Base-by-base conservation (phyloP, 2,113 vertebrate genomes). In the Sorex araneus region DNA sequence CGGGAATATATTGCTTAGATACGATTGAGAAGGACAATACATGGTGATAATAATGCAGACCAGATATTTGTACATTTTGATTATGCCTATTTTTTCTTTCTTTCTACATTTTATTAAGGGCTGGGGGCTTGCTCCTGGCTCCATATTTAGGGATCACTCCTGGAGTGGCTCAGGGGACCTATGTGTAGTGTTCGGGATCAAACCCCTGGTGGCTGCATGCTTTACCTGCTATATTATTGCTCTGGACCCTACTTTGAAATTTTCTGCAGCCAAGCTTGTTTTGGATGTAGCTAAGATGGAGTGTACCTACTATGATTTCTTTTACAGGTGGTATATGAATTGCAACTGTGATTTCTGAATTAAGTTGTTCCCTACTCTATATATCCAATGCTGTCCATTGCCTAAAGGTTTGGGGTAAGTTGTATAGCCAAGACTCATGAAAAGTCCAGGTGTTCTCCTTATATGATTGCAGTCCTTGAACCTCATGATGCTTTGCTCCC, bases 251-350 rank as follows among this genome's bases (percentile, higher is more conserved):
- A 2, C 21, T 7, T 60, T 60, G 57, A 92, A 50, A 27, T 21
- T 82, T 66, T 50, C 28, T 47, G 25, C 2, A 81, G 45, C 19
- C 30, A 73, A 57, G 66, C 3, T 27, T 15, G 66, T 34, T 7
- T 9, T 60, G 1, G 15, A 40, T 21, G 63, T 1, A 12, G 11
- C 1, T n/a, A 10, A 34, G 10, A 19, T 34, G 3, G 21, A 2
- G 4, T 21, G 3, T 7, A 25, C 8, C 18, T 3, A 28, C 9
- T 0, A 3, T 19, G 32, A 4, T 57, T 18, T 3, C 4, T 8
- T 40, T 10, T 23, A 12, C 25, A 6, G 8, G 16, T 6, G 10
- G 25, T 16, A 36, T 0, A 23, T 19, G 6, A 32, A 0, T 11
- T 75, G 23, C 21, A 80, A 18, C 57, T 69, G 23, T 74, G 60